Evolutionary conservation across 2,888 invertebrate genomes (phyloP), one percentile per base, ranked within the genome.

Genomic region (Rhamphomyia laevipes): DNA sequence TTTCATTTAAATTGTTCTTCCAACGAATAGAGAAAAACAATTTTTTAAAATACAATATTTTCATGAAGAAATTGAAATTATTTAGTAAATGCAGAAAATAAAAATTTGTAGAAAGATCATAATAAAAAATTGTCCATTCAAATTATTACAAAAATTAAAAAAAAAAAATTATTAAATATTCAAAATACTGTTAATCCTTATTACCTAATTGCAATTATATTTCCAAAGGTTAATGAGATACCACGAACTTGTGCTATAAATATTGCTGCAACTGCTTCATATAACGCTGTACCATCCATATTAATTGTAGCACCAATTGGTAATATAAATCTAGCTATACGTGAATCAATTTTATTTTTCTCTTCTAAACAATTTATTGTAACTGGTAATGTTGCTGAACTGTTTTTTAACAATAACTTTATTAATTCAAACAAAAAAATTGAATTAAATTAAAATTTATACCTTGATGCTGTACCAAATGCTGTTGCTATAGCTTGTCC

Each of bases 231-330:
- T 71, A 95, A 81, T 35, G 82, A 76, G 51, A 91, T 78, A 57
- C 82, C 81, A 62, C 90, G 80, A 56, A 92, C 80, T 73, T 99
- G 97, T n/a, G 96, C 92, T 55, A 99, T 96, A 65, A 96, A 99
- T 58, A 97, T 85, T 18, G 96, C 96, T 0, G 96, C 97, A 7
- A 97, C 92, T 0, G 96, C 95, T 69, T 99, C 97, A 65, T 99
- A 99, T 27, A 99, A 75, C 2, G 96, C 96, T 0, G 95, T 95
- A 37, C 71, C 71, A 67, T 95, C 95, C 95, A 95, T 95, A 74
- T 97, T 96, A 69, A 97, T 94, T 37, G 96, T 95, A 18, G 96
- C 94, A 11, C 97, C 97, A 55, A 97, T 90, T 18, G 96, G 96
- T 63, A 94, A 86, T 6, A 96, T 93, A 66, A 97, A 97, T 55